A percentile compares a stretch with the other conserved stretches of the same genome.
Conservation (phyloP, 2,797 vertebrate genomes). For the Esox lucius region DNA sequence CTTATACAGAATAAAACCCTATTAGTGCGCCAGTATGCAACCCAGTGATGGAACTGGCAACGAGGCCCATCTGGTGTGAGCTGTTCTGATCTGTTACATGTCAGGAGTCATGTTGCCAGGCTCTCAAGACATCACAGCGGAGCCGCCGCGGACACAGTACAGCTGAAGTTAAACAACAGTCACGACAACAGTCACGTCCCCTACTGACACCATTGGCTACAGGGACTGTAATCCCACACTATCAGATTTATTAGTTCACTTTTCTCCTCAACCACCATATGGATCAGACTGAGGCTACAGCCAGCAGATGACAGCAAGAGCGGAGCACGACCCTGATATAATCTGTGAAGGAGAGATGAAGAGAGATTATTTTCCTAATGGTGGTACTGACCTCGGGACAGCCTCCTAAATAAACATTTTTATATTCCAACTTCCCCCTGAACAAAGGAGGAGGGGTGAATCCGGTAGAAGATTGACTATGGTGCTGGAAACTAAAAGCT, state of each 20-base stretch:
- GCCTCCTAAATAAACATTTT: neutral
- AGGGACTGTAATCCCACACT: neutral
- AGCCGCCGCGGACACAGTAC: neutral
- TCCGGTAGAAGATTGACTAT: too few relatives aligned
- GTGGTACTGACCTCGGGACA: neutral
- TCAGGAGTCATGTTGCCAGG: neutral
- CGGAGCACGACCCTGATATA: neutral
- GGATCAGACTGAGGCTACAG: neutral
- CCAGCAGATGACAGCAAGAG: neutral
- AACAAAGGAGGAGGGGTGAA: too few relatives aligned
- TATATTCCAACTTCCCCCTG: too few relatives aligned
- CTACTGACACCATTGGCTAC: neutral
- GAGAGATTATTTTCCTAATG: constrained; percentile 5
- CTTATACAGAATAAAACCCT: neutral
- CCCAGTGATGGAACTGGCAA: neutral
- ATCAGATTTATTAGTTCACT: neutral
- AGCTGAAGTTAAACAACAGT: constrained; percentile 6
- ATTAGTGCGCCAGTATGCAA: neutral
- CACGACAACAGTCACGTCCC: neutral
- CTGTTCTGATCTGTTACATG: neutral
- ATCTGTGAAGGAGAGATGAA: neutral
- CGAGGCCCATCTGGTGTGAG: neutral
- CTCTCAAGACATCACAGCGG: neutral
- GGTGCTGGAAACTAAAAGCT: neutral
- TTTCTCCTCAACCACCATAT: neutral